phyloP scores from a whole-genome alignment of 2,797 vertebrate genomes.

The Bovichtus diacanthus region DNA sequence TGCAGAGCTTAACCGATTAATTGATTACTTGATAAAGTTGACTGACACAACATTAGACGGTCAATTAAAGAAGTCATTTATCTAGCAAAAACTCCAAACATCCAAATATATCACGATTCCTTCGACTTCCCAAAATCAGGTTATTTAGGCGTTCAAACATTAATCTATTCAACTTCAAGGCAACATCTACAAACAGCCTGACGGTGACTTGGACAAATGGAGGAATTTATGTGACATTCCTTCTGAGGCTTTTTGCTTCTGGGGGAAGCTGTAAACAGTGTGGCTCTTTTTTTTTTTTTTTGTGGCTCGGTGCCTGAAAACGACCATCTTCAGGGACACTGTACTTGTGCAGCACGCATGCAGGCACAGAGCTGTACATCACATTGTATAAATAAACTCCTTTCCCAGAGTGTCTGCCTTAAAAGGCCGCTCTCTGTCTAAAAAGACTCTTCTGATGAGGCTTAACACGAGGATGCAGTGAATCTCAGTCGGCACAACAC shows the following conservation, averaged over 20 bases:
- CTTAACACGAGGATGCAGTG: constrained; percentile 29
- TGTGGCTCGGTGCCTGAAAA: constrained; percentile 12
- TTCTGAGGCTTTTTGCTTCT: constrained; percentile 3
- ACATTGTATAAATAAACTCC: constrained; percentile 65
- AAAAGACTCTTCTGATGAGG: constrained; percentile 42
- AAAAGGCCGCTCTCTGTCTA: constrained; percentile 47
- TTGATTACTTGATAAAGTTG: not conserved
- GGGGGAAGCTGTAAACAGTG: constrained; percentile 34
- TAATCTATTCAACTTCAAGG: not conserved
- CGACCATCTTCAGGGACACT: constrained; percentile 22
- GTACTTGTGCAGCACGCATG: not conserved
- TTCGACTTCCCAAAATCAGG: too few relatives aligned
- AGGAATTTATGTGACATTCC: constrained; percentile 17
- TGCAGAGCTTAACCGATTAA: not conserved
- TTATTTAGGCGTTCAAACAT: not conserved
- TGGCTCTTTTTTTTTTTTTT: constrained; percentile 42
- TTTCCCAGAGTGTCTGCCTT: constrained; percentile 32
- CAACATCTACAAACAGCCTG: not conserved
- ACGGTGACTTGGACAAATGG: not conserved
- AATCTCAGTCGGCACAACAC: constrained; percentile 35
- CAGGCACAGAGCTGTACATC: constrained; percentile 53
- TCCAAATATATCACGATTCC: too few relatives aligned
- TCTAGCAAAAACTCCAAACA: not conserved
- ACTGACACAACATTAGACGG: not conserved
- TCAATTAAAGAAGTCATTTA: not conserved